Conservation (phyloP, 2,797 vertebrate species). For the Peromyscus attwateri region DNA sequence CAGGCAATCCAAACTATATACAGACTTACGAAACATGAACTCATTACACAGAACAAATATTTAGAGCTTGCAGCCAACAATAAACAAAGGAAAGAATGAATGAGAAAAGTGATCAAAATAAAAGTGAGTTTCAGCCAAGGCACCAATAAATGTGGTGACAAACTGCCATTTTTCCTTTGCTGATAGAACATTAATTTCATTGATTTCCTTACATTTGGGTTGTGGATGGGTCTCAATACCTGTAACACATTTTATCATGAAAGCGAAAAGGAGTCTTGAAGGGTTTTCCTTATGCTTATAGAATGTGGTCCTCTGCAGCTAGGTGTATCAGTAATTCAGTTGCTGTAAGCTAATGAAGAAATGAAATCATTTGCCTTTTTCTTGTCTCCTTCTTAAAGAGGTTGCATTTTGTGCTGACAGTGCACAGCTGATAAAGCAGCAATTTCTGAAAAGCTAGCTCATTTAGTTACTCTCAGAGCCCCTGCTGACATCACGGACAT, state of each 20-base stretch:
- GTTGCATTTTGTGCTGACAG: conserved; percentile 79
- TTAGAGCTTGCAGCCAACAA: conserved; percentile 54
- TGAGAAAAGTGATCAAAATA: conserved; percentile 39
- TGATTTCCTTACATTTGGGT: conserved; percentile 49
- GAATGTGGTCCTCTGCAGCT: conserved; percentile 34
- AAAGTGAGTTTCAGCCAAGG: conserved; percentile 20
- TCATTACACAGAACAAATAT: conserved; percentile 44
- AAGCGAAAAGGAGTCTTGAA: conserved; percentile 3
- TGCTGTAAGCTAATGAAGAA: conserved; percentile 84
- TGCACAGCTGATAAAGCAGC: conserved; percentile 79
- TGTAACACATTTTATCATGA: conserved; percentile 50
- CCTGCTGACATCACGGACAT: conserved; percentile 83
- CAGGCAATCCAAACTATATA: conserved; percentile 6
- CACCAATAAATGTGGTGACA: neutral
- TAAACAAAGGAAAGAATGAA: conserved; percentile 67
- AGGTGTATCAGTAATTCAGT: conserved; percentile 78
- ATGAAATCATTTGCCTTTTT: conserved; percentile 83
- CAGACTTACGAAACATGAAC: conserved; percentile 49
- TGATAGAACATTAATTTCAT: conserved; percentile 22
- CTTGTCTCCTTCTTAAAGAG: conserved; percentile 84
- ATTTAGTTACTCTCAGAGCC: conserved; percentile 83
- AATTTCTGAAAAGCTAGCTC: conserved; percentile 84
- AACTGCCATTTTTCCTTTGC: conserved; percentile 31
- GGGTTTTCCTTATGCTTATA: conserved; percentile 62
- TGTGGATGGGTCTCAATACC: conserved; percentile 18